Conservation (phyloP, 2,888 invertebrate species). For the Caenorhabditis doughertyi region DNA sequence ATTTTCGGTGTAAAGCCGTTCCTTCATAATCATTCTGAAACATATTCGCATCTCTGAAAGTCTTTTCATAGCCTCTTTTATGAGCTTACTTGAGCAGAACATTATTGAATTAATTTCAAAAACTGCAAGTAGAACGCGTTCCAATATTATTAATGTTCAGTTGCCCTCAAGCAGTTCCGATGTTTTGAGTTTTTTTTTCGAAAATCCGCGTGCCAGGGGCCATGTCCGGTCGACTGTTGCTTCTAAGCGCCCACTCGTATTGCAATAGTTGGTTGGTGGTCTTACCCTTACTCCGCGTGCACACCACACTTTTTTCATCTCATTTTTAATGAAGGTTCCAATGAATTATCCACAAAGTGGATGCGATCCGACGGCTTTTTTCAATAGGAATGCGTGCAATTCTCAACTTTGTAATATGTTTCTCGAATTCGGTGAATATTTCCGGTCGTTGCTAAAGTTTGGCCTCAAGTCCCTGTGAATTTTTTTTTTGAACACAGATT, state of each 20-base stretch:
- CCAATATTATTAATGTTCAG: neutral
- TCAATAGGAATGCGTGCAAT: constrained; percentile 6
- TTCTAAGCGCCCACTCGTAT: constrained; percentile 3
- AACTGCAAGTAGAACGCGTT: too few relatives aligned
- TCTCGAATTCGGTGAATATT: constrained; percentile 17
- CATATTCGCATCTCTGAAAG: too few relatives aligned
- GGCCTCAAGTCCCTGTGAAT: too few relatives aligned
- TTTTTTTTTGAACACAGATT: neutral
- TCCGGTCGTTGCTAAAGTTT: constrained; percentile 1
- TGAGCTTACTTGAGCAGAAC: too few relatives aligned
- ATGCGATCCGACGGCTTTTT: neutral
- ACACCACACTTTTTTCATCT: constrained; percentile 11
- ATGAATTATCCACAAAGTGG: constrained; percentile 44
- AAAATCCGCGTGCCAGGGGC: neutral
- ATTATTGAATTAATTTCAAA: neutral
- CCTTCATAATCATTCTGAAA: too few relatives aligned
- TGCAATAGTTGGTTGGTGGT: neutral
- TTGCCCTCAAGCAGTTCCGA: constrained; percentile 12
- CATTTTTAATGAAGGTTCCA: constrained; percentile 33
- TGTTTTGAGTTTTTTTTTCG: neutral
- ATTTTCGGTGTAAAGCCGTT: too few relatives aligned
- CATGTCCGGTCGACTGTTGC: constrained; percentile 8
- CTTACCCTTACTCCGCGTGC: constrained; percentile 2
- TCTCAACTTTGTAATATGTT: neutral
- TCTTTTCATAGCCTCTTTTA: too few relatives aligned